Evolutionary conservation across 2,797 vertebrate species (phyloP), one percentile per base, ranked within the genome.

Genomic region (Cynopterus sphinx): DNA sequence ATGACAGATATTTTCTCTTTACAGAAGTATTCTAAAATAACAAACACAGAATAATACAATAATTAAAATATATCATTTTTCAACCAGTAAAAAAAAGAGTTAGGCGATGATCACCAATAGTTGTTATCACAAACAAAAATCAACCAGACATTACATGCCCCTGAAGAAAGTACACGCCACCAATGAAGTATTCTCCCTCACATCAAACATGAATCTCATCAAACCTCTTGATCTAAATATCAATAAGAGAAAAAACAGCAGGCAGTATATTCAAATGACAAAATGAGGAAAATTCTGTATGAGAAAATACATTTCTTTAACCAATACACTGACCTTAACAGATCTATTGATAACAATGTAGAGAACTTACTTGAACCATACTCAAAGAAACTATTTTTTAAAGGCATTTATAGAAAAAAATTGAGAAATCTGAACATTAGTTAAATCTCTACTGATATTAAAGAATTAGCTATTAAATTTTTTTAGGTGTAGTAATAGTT

Each of bases 21-120:
- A 82, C 3, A 79, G 9, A 94, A 36, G 3, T 55, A 92, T 36
- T 74, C 71, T 95, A 91, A 89, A 93, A 24, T n/a, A 86, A 81
- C 83, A 79, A 63, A 86, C n/a, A n/a, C 82, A 71, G 41, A 81
- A 92, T 49, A 33, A 87, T 33, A 36, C 12, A 46, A 21, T 28
- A 74, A 91, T 65, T 67, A 77, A 71, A 93, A 59, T 41, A 70
- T 4, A 33, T 55, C 3, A 89, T 28, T 88, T 96, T 93, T 81
- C n/a, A 94, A 93, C 9, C 28, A 90, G 75, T 89, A 3, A 74
- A 79, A 82, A 93, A 94, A 39, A 53, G 3, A 70, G 24, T 19
- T 57, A 90, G 41, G n/a, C 53, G 88, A 55, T 74, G 36, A 91
- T 33, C 4, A 63, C 51, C 75, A 90, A n/a, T 24, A 4, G 36